Evolutionary conservation across 2,888 invertebrate species (phyloP), one percentile per base, ranked within the genome.

Genomic region (Lochmaea capreae): DNA sequence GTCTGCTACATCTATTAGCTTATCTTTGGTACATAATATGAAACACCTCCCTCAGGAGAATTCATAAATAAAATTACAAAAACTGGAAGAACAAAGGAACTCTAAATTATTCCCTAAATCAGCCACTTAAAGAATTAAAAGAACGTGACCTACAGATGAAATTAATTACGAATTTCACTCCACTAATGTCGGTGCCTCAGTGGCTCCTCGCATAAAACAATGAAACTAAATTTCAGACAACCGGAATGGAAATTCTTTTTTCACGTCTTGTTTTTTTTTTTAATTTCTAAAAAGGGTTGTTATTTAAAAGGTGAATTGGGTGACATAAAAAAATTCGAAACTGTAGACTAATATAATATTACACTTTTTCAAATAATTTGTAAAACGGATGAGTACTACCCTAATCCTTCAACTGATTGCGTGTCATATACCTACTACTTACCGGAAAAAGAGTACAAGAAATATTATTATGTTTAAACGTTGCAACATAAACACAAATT

Each of bases 401-500:
- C n/a, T n/a, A n/a, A n/a, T n/a, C n/a, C n/a, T n/a, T 49, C 8
- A 49, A 18, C 10, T 18, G 10, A 16, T 54, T 54, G 10, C 54
- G 54, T 54, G 54, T 54, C 8, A 54, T 16, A 16, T 16, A 43
- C 12, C 12, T 43, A 43, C 43, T 43, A 54, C 18, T n/a, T 49
- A 49, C 49, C 49, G 49, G 3, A 18, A 54, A 54, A 54, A 54
- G 2, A 8, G 9, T 16, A 18, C 18, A 39, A 39, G 14, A 6
- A 10, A n/a, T 16, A 18, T 12, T 18, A 26, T 43, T 4, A 42
- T 46, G 58, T 16, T 65, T 57, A 57, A 57, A 58, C 33, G 65
- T 65, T 65, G 46, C n/a, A 71, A 65, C 71, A 65, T 57, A 71
- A 71, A 22, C 43, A 33, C 26, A 33, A 65, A 65, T 71, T 71